Conservation (phyloP, 53 echinoderm and acorn worm species). For the Echinometra lucunter region DNA sequence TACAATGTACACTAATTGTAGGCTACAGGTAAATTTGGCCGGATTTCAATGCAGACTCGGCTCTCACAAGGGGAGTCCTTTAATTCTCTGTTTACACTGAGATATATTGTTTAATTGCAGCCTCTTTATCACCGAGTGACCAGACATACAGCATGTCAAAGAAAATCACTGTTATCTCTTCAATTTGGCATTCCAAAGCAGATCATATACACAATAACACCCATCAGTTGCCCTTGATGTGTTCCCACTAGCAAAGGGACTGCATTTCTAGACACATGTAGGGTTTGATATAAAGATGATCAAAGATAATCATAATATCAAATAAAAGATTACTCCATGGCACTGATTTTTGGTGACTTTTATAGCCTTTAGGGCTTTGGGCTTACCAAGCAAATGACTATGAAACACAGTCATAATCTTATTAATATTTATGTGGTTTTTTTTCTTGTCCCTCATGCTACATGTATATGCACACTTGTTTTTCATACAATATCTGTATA, state of each 20-base stretch:
- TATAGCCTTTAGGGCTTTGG: too few relatives aligned
- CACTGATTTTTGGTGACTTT: too few relatives aligned
- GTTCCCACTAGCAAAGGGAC: background rate
- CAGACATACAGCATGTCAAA: constrained; percentile 44
- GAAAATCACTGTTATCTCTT: constrained; percentile 45
- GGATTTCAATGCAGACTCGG: background rate
- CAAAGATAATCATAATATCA: background rate
- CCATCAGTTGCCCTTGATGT: background rate
- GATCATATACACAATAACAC: constrained; percentile 29
- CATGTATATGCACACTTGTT: too few relatives aligned
- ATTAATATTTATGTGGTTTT: too few relatives aligned
- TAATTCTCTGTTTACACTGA: constrained; percentile 34
- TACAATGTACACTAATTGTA: background rate
- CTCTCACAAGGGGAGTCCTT: background rate
- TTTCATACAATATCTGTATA: too few relatives aligned
- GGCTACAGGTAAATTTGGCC: background rate
- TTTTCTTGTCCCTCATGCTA: too few relatives aligned
- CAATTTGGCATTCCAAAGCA: constrained; percentile 35
- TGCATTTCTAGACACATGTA: background rate
- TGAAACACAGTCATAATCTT: too few relatives aligned
- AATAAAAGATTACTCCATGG: too few relatives aligned
- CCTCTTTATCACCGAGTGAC: constrained; percentile 13
- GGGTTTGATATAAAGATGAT: background rate
- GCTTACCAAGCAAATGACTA: too few relatives aligned
- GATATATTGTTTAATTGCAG: constrained; percentile 46